Base-by-base conservation (phyloP, 2,888 invertebrate genomes). In the Flexamia atlantica region DNA sequence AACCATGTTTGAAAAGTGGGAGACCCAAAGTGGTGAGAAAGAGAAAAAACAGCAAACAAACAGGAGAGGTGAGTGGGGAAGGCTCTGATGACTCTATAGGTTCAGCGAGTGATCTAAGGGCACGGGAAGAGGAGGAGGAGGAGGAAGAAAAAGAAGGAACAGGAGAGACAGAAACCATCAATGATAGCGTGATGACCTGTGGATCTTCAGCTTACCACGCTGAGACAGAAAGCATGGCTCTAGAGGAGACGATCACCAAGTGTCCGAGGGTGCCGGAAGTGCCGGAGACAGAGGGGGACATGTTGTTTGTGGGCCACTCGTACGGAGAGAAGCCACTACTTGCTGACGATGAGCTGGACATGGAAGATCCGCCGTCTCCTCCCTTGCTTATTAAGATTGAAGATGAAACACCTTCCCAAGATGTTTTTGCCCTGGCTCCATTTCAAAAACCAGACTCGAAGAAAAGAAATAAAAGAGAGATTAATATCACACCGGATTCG, bases 341-440 rank as follows among this genome's bases (percentile, higher is more conserved):
- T 4, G 92, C 95, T 83, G 96, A 96, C 88, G 95, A 96, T 89
- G 96, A 96, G 88, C 89, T 95, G n/a, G 94, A 95, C 87, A 93
- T 93, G 0, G 93, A 94, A 68, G 84, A 83, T 60, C 83, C 74
- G 28, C 81, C 79, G 1, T 64, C 84, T n/a, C 87, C 87, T 1
- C 84, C 86, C 17, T 83, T 85, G 30, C 81, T 86, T 5, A 85
- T 86, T 23, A 84, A 86, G 40, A 86, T 85, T 17, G 84, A 86
- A 72, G 86, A 86, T 42, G 86, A 86, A 32, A 76, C 68, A 20
- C 50, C 83, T 14, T 82, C 86, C 46, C 90, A 90, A 20, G 95
- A 95, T 88, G 94, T 95, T 0, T 95, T 95, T 89, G 94, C 94
- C 0, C 90, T 93, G 90, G 95, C 95, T 0, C 95, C 95, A 0